phyloP scores from a whole-genome alignment of 1,140 invertebrate genomes.

The Trichonephila clavipes region DNA sequence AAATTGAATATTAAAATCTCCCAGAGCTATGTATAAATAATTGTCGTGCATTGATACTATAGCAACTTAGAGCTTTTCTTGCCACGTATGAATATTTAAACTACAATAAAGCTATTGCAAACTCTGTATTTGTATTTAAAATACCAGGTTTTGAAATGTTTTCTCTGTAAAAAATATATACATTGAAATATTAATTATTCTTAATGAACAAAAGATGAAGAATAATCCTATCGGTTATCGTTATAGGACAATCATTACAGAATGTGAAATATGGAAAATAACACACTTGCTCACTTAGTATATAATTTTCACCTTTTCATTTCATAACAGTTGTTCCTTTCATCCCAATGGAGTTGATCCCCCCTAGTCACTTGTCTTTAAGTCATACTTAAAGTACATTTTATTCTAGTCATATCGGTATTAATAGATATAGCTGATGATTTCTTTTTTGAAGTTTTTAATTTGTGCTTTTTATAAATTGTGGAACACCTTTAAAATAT shows the following conservation, averaged over 20 bases:
- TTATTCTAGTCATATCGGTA: slow-evolving; percentile 68
- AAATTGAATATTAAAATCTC: neutral
- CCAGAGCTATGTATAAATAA: no score
- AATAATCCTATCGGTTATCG: neutral
- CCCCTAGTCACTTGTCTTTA: slow-evolving; percentile 59
- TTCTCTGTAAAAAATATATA: neutral
- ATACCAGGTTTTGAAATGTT: neutral
- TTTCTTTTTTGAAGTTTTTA: slow-evolving; percentile 25
- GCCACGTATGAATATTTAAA: neutral
- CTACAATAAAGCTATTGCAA: neutral
- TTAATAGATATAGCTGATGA: slow-evolving; percentile 41
- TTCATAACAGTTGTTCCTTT: slow-evolving; percentile 48
- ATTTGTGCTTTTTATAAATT: slow-evolving; percentile 18
- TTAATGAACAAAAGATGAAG: neutral
- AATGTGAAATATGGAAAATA: slow-evolving; percentile 38
- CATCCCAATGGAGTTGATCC: slow-evolving; percentile 5
- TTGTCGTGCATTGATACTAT: neutral
- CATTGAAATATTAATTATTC: neutral
- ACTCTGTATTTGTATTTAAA: neutral
- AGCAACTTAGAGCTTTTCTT: slow-evolving; percentile 7
- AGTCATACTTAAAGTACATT: slow-evolving; percentile 29
- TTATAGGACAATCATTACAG: slow-evolving; percentile 45
- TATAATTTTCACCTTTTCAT: slow-evolving; percentile 36
- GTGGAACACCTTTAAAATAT: neutral
- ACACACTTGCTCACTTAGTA: slow-evolving; percentile 25